A percentile compares a stretch with the other conserved stretches of the same genome.
These are phyloP conservation scores for Leuciscus waleckii DNA, from an alignment of 2,797 vertebrate genomes.

Conservation along the genomic window DNA sequence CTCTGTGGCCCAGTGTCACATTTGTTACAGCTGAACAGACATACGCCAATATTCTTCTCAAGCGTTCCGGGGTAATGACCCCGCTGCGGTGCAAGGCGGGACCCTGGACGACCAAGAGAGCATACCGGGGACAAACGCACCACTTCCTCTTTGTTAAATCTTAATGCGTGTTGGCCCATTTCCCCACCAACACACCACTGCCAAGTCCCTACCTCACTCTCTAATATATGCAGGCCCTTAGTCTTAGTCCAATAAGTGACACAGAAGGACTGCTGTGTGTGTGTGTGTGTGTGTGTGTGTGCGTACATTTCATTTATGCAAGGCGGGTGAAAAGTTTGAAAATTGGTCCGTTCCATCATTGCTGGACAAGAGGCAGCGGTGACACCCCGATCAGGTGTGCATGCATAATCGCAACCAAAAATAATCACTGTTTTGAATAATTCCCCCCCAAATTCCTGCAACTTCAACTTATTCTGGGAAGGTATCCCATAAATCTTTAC, in stretches of 20 bases:
- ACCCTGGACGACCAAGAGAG: conserved; percentile 48
- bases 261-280: conserved; percentile 66
- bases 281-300: conserved; percentile 33
- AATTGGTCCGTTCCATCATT: conserved; percentile 95
- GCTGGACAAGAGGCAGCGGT: conserved; percentile 85
- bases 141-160: conserved; percentile 68
- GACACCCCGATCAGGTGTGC: conserved; percentile 96
- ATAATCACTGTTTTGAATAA: conserved; percentile 98
- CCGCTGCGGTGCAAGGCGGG: conserved; percentile 34
- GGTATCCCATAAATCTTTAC: conserved; percentile 98
- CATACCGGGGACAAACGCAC: conserved; percentile 55
- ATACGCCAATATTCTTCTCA: conserved; percentile 43
- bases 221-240: conserved; percentile 62
- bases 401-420: conserved; percentile 96
- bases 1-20: conserved; percentile 58
- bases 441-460: conserved; percentile 89
- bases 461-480: conserved; percentile 90
- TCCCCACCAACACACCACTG: conserved; percentile 55
- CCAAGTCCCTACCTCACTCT: conserved; percentile 45
- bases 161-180: conserved; percentile 62
- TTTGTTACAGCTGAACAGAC: conserved; percentile 59
- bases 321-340: conserved; percentile 89
- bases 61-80: conserved; percentile 55
- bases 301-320: conserved; percentile 83
- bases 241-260: conserved; percentile 65